Evolutionary conservation across 2,888 invertebrate genomes (phyloP).

Genomic region (Nebria salina): DNA sequence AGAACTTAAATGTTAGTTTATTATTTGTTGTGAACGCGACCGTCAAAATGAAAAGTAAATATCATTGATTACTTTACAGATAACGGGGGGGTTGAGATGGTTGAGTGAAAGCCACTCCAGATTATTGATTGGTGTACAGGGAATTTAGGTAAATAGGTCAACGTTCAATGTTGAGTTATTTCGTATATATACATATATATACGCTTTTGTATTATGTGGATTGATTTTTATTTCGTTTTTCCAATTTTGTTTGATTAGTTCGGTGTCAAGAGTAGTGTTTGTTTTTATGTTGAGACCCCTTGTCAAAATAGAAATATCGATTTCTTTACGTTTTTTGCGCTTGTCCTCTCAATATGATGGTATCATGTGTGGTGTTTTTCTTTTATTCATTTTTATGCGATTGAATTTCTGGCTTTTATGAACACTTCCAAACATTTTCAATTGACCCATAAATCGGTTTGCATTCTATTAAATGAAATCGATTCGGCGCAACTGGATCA

Average conservation of each 20-base stretch:
- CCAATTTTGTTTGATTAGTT: background rate
- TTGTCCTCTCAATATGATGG: background rate
- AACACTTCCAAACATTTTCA: background rate
- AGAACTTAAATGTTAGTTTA: background rate
- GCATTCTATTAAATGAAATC: background rate
- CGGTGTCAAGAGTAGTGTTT: conserved; percentile 6
- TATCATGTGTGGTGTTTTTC: background rate
- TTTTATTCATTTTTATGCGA: conserved; percentile 10
- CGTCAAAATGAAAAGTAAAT: background rate
- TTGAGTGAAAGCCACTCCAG: background rate
- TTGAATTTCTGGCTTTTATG: conserved; percentile 16
- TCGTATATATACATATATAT: background rate
- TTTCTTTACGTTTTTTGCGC: background rate
- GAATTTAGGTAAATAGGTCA: conserved; percentile 39
- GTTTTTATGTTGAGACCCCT: background rate
- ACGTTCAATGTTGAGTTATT: conserved; percentile 25
- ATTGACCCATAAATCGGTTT: conserved; percentile 7
- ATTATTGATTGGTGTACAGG: conserved; percentile 21
- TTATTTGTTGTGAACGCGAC: background rate
- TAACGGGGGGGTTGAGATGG: background rate
- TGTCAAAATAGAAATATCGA: conserved; percentile 8
- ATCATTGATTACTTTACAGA: background rate
- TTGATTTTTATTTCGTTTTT: background rate
- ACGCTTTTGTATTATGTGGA: background rate
- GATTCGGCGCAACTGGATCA: background rate